Evolutionary conservation across 2,888 invertebrate genomes (phyloP).

Genomic region (Spicauda simplicius): DNA sequence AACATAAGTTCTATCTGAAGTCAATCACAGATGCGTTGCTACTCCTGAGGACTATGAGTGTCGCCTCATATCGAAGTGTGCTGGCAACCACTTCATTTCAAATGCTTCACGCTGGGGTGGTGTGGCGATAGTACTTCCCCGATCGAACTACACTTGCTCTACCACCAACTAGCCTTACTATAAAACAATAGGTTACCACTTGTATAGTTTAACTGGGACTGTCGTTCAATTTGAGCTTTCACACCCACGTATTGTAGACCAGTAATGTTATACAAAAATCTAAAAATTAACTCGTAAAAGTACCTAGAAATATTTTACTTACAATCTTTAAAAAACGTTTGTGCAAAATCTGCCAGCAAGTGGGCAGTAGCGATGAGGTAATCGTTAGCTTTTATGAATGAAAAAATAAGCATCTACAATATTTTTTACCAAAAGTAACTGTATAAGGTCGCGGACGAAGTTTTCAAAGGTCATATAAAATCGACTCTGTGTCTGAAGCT

Average conservation of each 20-base stretch:
- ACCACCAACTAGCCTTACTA: no score
- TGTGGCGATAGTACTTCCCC: no score
- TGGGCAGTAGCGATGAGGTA: constrained; percentile 67
- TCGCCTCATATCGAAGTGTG: no score
- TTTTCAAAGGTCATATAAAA: constrained; percentile 34
- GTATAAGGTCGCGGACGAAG: constrained; percentile 44
- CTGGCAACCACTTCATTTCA: no score
- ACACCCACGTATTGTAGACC: background rate
- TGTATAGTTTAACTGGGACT: no score
- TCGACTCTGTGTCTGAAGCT: constrained; percentile 13
- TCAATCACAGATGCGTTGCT: no score
- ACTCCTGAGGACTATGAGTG: no score
- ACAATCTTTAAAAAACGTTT: background rate
- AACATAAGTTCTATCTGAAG: no score
- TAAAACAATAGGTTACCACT: no score
- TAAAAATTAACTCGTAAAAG: background rate
- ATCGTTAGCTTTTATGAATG: constrained; percentile 67
- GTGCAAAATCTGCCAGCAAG: constrained; percentile 49
- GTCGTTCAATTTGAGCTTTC: no score
- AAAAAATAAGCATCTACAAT: constrained; percentile 60
- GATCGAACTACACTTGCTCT: no score
- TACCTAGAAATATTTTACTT: background rate
- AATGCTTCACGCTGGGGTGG: no score
- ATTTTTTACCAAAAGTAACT: constrained; percentile 57
- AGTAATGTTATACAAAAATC: background rate